These are phyloP conservation scores for Hirtodrosophila cameraria DNA, from an alignment of 2,888 invertebrate genomes.

Conservation along the genomic window DNA sequence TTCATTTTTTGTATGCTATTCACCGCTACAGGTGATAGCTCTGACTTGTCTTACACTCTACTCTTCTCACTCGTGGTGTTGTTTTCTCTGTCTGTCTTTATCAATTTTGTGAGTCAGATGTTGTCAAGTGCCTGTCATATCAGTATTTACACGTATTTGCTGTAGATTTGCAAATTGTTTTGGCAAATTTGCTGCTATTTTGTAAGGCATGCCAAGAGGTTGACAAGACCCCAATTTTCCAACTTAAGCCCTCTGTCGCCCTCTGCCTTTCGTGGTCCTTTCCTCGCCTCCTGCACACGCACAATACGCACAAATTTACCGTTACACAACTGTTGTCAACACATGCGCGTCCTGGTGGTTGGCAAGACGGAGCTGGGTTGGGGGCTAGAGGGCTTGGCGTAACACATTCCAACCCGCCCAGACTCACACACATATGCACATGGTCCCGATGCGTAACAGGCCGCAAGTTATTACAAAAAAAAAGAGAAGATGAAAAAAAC, in stretches of 20 bases:
- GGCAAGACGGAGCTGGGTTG: slow-evolving; percentile 18
- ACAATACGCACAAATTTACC: slow-evolving; percentile 76
- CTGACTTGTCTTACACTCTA: background rate
- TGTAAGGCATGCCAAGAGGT: slow-evolving; percentile 58
- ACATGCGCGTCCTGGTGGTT: slow-evolving; percentile 61
- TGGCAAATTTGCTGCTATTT: slow-evolving; percentile 80
- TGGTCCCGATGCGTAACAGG: slow-evolving; percentile 69
- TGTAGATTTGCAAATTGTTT: slow-evolving; percentile 81
- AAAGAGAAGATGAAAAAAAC: too few species aligned
- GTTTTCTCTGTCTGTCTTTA: slow-evolving; percentile 26
- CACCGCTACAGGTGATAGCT: slow-evolving; percentile 60
- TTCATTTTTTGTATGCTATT: slow-evolving; percentile 1
- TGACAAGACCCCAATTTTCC: slow-evolving; percentile 46
- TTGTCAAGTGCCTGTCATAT: slow-evolving; percentile 78
- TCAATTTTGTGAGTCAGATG: slow-evolving; percentile 43
- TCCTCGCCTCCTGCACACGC: slow-evolving; percentile 49
- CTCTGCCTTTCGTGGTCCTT: too few species aligned
- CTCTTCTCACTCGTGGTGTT: too few species aligned
- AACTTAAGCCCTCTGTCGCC: background rate
- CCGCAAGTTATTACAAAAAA: slow-evolving; percentile 73
- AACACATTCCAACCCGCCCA: slow-evolving; percentile 41
- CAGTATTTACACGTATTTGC: slow-evolving; percentile 77
- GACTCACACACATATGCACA: slow-evolving; percentile 17
- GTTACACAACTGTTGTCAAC: slow-evolving; percentile 78
- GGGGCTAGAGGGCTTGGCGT: slow-evolving; percentile 11